These are phyloP conservation scores for Ephydatia muelleri DNA, from an alignment of 37 sponge, comb jelly and placozoan genomes.

Conservation along the genomic window DNA sequence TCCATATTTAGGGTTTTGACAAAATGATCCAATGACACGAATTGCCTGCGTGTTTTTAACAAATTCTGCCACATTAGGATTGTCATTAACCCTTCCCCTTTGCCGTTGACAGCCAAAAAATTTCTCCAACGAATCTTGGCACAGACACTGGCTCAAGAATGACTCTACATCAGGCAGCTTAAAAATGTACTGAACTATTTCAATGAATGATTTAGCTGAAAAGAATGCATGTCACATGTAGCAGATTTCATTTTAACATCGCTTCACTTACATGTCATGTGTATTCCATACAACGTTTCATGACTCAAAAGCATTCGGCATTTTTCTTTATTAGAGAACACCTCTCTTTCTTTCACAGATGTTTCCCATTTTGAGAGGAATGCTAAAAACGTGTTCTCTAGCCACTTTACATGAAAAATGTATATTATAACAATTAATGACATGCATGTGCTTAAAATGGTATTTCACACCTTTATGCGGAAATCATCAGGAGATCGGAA, in stretches of 20 bases:
- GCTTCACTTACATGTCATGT: conserved; percentile 27
- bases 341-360: neutral
- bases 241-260: neutral
- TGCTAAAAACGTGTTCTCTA: conserved; percentile 28
- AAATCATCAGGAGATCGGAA: conserved; percentile 18
- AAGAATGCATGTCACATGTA: neutral
- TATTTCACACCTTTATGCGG: conserved; percentile 14
- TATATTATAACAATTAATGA: neutral
- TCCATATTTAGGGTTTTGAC: conserved; percentile 23
- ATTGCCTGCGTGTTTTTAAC: conserved; percentile 16
- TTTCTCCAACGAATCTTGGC: conserved; percentile 45
- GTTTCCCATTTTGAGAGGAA: conserved; percentile 35
- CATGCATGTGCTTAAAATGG: neutral
- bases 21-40: conserved; percentile 24
- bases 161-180: neutral
- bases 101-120: conserved; percentile 43
- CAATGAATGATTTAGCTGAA: conserved; percentile 41
- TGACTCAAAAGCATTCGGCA: conserved; percentile 17
- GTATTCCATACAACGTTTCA: conserved; percentile 35
- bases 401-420: conserved; percentile 26
- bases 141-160: conserved; percentile 18
- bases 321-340: conserved; percentile 13
- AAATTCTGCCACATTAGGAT: conserved; percentile 32
- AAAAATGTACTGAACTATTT: conserved; percentile 33
- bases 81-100: conserved; percentile 40